Evolutionary conservation across 2,888 invertebrate genomes (phyloP), one percentile per base, ranked within the genome.

Genomic region (Lasioglossum pauxillum): DNA sequence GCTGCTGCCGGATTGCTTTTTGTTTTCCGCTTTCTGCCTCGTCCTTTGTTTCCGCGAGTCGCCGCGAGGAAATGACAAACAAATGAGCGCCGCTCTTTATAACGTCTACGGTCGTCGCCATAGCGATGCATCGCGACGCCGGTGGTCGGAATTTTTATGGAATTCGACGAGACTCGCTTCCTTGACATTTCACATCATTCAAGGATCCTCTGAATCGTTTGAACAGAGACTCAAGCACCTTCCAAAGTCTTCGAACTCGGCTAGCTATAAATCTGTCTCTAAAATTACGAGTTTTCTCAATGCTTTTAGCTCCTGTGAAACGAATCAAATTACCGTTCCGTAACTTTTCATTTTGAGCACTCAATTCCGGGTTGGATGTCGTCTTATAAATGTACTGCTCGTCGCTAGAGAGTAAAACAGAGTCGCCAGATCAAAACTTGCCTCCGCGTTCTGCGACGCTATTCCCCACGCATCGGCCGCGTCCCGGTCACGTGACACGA

Each of bases 61-160:
- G 92, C 93, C 92, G 92, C 92, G 93, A 94, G 95, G 94, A 94
- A 94, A 94, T 94, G 94, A 94, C 94, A 95, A 94, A 94, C 94
- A 95, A 95, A 94, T 94, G 94, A 95, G 93, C 93, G 90, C 87
- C 89, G 90, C 89, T 85, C 90, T 90, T 82, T 87, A 85, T 83
- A 89, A 89, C 88, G 88, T 89, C 92, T 84, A 74, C 85, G 82
- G 72, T 83, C 87, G 91, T 91, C 89, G 90, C 88, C 90, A 91
- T 91, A 89, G 85, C 87, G 85, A 91, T 91, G 87, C 80, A 7
- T 8, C 44, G 19, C 49, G 31, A 49, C 81, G 84, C 75, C 46
- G 82, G 82, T 80, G 85, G 90, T 89, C 90, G 91, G 74, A 82
- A 81, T 87, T 90, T 90, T 88, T 86, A 87, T 80, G 10, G 23